phyloP scores from a whole-genome alignment of 2,888 invertebrate species.

The Scaptomyza cyrtandrae region DNA sequence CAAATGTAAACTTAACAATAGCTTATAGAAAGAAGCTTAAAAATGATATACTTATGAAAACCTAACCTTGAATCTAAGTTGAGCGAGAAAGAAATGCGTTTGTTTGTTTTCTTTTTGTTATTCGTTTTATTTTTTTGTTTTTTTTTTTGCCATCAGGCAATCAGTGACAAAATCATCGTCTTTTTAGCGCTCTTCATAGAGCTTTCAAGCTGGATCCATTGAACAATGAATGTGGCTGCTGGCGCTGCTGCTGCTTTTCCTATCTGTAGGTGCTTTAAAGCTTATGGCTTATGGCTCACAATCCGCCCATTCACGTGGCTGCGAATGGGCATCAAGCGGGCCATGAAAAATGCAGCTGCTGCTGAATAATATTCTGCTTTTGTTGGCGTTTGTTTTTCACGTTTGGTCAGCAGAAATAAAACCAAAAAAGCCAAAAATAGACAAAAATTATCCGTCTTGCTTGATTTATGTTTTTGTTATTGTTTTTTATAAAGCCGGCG shows the following conservation, averaged over 20 bases:
- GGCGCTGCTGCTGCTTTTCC: conserved; percentile 3
- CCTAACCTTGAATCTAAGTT: conserved; percentile 26
- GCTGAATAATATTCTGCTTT: conserved; percentile 46
- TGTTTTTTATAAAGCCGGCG: conserved; percentile 65
- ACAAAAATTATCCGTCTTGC: conserved; percentile 62
- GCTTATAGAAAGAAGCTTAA: conserved; percentile 5
- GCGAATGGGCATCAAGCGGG: conserved; percentile 37
- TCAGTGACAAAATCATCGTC: conserved; percentile 44
- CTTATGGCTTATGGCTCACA: conserved; percentile 56
- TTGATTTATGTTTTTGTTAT: conserved; percentile 78
- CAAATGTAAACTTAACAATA: conserved; percentile 2
- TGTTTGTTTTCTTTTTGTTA: not conserved
- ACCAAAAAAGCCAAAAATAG: conserved; percentile 1
- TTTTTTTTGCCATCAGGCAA: conserved; percentile 1
- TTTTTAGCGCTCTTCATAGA: conserved; percentile 43
- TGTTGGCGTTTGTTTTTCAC: conserved; percentile 53
- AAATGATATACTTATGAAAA: conserved; percentile 17
- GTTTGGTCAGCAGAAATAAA: conserved; percentile 47
- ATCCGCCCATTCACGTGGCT: conserved; percentile 32
- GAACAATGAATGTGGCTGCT: conserved; percentile 37
- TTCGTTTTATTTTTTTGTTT: not conserved
- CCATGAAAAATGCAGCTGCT: conserved; percentile 65
- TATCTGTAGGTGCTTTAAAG: conserved; percentile 47
- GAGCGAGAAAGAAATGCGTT: conserved; percentile 15
- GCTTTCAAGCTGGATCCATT: conserved; percentile 20